Base-by-base conservation (phyloP, 2,113 vertebrate genomes). In the Lethenteron camtschaticum region DNA sequence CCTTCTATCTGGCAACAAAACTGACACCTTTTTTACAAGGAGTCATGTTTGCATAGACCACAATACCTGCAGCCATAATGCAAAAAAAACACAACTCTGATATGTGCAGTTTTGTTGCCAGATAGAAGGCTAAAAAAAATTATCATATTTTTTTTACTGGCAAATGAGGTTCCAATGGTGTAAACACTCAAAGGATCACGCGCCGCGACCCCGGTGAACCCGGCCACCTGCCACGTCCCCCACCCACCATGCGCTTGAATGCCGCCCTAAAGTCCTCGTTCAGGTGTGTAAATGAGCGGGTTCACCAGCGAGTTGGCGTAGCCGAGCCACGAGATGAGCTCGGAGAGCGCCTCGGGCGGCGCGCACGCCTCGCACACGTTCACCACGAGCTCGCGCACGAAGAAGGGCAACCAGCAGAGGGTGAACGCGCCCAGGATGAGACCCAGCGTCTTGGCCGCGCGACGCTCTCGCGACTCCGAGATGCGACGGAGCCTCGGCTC, bases 391-490 rank as follows among this genome's bases (percentile, higher is more conserved):
- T 99, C 91, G 71, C 96, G 84, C 1, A 99, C 81, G 75, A 99
- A 99, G 79, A 95, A 99, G 2, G 94, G 94, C 74, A 99, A 81
- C 94, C 94, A 99, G 76, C 88, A 95, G 16, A 97, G 76, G 0
- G 89, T 96, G 76, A 99, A 99, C 16, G 84, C 86, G 73, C 94
- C 94, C 94, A 99, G 96, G 77, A 99, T 99, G 78, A 99, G 95
- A 63, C 94, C 94, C 70, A 99, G 71, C 0, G 94, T 99, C 78
- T 97, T 96, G 69, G 96, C 80, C 58, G 92, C 94, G 77, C 96
- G 96, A 78, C 96, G 92, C 69, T 99, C 94, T 71, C 88, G 87
- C 41, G 41, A 41, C 41, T 41, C 41, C 41, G 3, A 41, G 41
- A 41, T 41, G 75, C 96, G 70, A 75, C 81, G 59, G 2, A 72